Conservation (phyloP, 2,113 vertebrate species). For the Syrrhaptes paradoxus region DNA sequence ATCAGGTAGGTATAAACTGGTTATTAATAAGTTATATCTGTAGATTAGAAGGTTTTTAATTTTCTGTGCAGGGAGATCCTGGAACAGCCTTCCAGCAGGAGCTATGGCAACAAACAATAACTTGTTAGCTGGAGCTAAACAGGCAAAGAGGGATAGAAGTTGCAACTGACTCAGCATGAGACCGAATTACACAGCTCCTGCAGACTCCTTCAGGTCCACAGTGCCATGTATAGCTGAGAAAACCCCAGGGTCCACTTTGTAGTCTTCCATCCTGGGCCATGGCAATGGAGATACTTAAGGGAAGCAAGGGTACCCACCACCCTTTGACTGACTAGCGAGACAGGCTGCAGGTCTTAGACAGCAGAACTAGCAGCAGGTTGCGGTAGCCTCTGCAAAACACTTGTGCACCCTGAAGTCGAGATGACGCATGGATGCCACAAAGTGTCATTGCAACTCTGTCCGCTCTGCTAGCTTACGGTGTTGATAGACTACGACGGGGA, state of each 20-base stretch:
- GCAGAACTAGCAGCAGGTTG: neutral
- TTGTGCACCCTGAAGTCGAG: neutral
- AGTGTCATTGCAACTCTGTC: neutral
- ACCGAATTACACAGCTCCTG: neutral
- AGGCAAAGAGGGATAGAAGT: neutral
- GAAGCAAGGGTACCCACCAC: neutral
- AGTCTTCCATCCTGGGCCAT: neutral
- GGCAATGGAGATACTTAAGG: neutral
- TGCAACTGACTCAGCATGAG: neutral
- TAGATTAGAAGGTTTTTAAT: neutral
- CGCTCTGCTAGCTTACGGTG: rapidly evolving
- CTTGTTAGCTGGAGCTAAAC: neutral
- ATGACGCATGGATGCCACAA: neutral
- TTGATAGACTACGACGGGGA: neutral
- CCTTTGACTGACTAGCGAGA: rapidly evolving
- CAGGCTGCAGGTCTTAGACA: neutral
- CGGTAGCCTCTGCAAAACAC: neutral
- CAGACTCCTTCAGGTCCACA: neutral
- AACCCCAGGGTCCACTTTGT: neutral
- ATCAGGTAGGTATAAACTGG: neutral
- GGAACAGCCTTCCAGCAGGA: neutral
- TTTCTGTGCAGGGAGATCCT: neutral
- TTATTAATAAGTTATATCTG: neutral
- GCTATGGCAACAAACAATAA: neutral
- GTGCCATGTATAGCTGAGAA: neutral